A percentile compares a stretch with the other conserved stretches of the same genome.
phyloP scores from a whole-genome alignment of 1,140 invertebrate genomes.

The Asobara japonica region DNA sequence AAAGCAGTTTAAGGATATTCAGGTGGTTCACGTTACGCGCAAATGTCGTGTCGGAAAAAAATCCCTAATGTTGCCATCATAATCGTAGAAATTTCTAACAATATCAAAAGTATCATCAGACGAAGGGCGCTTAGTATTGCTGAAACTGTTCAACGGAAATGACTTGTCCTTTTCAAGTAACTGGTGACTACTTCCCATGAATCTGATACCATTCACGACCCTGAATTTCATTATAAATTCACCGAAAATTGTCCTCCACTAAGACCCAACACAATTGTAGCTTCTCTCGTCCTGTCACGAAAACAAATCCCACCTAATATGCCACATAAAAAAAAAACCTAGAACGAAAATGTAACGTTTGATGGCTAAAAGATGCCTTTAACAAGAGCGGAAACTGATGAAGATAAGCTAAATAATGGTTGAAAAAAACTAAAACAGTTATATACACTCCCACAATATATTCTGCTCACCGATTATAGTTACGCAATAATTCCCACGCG shows the following conservation, averaged over 20 bases:
- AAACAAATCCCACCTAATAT: not conserved
- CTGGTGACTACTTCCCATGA: too few species aligned
- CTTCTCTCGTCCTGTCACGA: not conserved
- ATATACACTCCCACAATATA: constrained; percentile 26
- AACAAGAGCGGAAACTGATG: not conserved
- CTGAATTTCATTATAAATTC: not conserved
- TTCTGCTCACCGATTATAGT: constrained; percentile 30
- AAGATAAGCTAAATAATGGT: constrained; percentile 4
- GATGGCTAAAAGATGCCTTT: not conserved
- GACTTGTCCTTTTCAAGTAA: too few species aligned
- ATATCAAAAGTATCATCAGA: too few species aligned
- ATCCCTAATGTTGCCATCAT: too few species aligned
- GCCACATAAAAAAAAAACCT: not conserved
- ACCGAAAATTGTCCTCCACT: not conserved
- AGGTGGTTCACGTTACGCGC: too few species aligned
- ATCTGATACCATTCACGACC: too few species aligned
- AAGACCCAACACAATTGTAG: not conserved
- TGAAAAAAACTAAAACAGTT: constrained; percentile 3
- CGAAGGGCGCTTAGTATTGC: too few species aligned
- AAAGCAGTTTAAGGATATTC: too few species aligned
- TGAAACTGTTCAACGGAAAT: too few species aligned
- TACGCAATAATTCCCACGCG: constrained; percentile 33
- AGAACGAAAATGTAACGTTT: not conserved
- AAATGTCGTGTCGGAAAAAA: too few species aligned
- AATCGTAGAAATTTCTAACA: too few species aligned